Evolutionary conservation across 23 tunicate genomes (phyloP).

Genomic region (Halocynthia roretzi): DNA sequence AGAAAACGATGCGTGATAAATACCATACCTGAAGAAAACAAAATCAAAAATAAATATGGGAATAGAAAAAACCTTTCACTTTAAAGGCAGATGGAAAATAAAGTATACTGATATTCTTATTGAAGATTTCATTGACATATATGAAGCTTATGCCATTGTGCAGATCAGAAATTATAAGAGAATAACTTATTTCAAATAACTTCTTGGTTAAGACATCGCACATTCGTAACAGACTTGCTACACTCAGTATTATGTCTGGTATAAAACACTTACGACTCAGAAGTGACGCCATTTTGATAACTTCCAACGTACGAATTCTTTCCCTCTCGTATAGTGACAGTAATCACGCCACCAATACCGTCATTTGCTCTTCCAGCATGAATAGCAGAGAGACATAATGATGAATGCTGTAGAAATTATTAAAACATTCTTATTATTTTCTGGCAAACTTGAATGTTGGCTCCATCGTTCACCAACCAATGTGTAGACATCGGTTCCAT

Average conservation of each 20-base stretch:
- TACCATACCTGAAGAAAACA: conserved; percentile 21
- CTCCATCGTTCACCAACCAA: conserved; percentile 14
- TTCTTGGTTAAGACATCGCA: neutral
- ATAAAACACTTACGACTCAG: conserved; percentile 43
- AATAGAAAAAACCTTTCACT: neutral
- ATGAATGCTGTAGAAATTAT: conserved; percentile 30
- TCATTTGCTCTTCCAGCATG: conserved; percentile 69
- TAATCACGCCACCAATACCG: conserved; percentile 52
- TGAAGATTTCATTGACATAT: too few species aligned
- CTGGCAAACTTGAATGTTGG: neutral
- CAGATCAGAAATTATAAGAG: too few species aligned
- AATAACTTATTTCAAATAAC: too few species aligned
- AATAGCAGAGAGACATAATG: conserved; percentile 66
- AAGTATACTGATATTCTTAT: too few species aligned
- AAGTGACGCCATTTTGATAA: conserved; percentile 37
- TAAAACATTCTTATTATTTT: neutral
- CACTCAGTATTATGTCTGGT: neutral
- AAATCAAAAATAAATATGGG: neutral
- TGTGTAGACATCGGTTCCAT: conserved; percentile 51
- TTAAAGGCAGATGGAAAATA: too few species aligned
- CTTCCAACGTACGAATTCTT: conserved; percentile 34
- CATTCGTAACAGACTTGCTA: neutral
- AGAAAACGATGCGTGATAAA: conserved; percentile 27
- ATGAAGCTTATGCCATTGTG: too few species aligned
- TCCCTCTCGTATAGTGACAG: conserved; percentile 27